Percentiles rank a stretch among this genome's conserved stretches.
Conservation (phyloP, 1,140 invertebrate species). For the Zaprionus lachaisei region DNA sequence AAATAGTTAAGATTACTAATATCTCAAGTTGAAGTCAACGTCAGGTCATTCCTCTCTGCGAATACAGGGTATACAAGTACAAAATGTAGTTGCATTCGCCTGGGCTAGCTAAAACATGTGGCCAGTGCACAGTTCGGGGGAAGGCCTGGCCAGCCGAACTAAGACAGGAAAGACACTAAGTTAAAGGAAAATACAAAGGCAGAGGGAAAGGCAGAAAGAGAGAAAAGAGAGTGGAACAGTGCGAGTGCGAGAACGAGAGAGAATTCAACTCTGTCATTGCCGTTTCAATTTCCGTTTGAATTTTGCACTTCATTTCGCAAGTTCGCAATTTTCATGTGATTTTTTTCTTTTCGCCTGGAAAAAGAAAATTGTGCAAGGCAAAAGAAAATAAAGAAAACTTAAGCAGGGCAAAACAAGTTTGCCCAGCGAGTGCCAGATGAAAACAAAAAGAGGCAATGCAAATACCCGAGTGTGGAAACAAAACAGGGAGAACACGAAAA, state of each 20-base stretch:
- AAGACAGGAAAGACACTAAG: conserved; percentile 48
- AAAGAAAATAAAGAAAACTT: conserved; percentile 24
- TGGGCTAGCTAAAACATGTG: conserved; percentile 56
- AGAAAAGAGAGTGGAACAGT: background rate
- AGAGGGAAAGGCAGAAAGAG: conserved; percentile 15
- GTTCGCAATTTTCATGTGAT: conserved; percentile 77
- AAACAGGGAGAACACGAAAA: conserved; percentile 38
- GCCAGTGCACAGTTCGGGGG: conserved; percentile 24
- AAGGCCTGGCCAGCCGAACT: conserved; percentile 30
- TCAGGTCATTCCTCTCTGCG: background rate
- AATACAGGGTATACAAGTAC: background rate
- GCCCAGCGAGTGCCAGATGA: conserved; percentile 47
- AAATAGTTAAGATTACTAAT: background rate
- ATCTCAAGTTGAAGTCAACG: background rate
- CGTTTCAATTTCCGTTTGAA: conserved; percentile 83
- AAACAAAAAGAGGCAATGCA: conserved; percentile 67
- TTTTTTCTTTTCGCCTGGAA: conserved; percentile 26
- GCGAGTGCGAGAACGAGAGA: conserved; percentile 18
- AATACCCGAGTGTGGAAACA: conserved; percentile 68
- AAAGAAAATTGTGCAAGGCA: conserved; percentile 20
- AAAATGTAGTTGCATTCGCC: conserved; percentile 53
- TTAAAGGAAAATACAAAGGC: conserved; percentile 42
- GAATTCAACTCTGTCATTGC: conserved; percentile 78
- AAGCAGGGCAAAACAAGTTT: conserved; percentile 48
- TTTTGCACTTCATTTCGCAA: conserved; percentile 83